These are phyloP conservation scores for Phalacrocorax aristotelis DNA, from an alignment of 2,113 vertebrate genomes.

Conservation along the genomic window DNA sequence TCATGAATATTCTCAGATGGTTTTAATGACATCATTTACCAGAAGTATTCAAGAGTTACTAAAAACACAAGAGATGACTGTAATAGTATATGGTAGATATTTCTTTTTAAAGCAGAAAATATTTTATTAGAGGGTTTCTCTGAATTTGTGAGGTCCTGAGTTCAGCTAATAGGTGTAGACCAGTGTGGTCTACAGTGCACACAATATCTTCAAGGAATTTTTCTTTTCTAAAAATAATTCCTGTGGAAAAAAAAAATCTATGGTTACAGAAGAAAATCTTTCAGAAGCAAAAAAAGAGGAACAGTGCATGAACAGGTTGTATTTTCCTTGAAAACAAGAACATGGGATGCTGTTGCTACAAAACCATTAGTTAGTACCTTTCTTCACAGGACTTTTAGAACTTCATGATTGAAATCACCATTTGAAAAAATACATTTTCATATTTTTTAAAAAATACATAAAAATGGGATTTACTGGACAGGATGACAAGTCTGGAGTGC, in stretches of 20 bases:
- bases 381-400: not conserved
- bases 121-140: not conserved
- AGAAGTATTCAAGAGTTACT: conserved; percentile 7
- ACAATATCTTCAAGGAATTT: not conserved
- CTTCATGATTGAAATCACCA: not conserved
- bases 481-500: not conserved
- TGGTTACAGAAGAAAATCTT: not conserved
- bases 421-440: not conserved
- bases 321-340: not conserved
- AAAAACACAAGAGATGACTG: not conserved
- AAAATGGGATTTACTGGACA: not conserved
- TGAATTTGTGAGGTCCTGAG: not conserved
- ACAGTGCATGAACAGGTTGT: not conserved
- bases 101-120: not conserved
- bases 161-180: not conserved
- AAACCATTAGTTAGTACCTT: not conserved
- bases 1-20: not conserved
- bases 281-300: not conserved
- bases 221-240: not conserved
- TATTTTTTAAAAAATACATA: not conserved
- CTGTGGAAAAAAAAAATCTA: not conserved
- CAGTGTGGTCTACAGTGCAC: not conserved
- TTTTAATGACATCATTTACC: conserved; percentile 34
- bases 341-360: not conserved
- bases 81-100: not conserved